Evolutionary conservation across 2,113 vertebrate species (phyloP), one percentile per base, ranked within the genome.

Genomic region (Crotophaga sulcirostris): DNA sequence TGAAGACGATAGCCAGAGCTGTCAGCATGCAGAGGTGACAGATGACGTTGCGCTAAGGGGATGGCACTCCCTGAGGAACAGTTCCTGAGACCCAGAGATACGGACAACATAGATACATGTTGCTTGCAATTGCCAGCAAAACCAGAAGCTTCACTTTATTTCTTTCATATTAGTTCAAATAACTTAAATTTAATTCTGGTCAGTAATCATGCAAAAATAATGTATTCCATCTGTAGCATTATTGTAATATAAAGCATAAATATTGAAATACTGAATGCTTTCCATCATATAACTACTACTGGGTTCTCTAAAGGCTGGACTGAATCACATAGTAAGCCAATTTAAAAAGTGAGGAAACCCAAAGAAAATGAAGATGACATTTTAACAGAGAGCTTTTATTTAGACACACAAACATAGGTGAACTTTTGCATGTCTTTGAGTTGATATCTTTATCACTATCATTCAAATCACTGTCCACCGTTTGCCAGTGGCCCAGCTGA

Each of bases 1-100:
- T 94, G 79, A 97, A 74, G 87, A 88, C 11, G 33, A 96, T 94
- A 96, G 78, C 82, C 92, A 88, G 92, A 28, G 52, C 44, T 96
- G 95, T 96, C 94, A 96, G 85, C 34, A 2, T 23, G 38, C 47
- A n/a, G 84, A 90, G 34, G 79, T 70, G 95, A 81, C 9, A 9
- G 87, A 49, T 18, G 69, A 96, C 23, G 25, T 44, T 64, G 69
- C 64, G 36, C 78, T 77, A 86, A 90, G 51, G 45, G 67, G 79
- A 80, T 88, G 83, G 63, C 90, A 80, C 82, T 89, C 62, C 49
- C 73, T 36, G 49, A 75, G 54, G 73, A 96, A 84, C 73, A 95
- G 95, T 97, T 95, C 69, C 77, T 75, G 77, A 62, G 62, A 79
- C 68, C 6, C 26, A 77, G 67, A 90, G 63, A 90, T 77, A 49